Base-by-base conservation (phyloP, 2,888 invertebrate species). In the Pristionchus fissidentatus region DNA sequence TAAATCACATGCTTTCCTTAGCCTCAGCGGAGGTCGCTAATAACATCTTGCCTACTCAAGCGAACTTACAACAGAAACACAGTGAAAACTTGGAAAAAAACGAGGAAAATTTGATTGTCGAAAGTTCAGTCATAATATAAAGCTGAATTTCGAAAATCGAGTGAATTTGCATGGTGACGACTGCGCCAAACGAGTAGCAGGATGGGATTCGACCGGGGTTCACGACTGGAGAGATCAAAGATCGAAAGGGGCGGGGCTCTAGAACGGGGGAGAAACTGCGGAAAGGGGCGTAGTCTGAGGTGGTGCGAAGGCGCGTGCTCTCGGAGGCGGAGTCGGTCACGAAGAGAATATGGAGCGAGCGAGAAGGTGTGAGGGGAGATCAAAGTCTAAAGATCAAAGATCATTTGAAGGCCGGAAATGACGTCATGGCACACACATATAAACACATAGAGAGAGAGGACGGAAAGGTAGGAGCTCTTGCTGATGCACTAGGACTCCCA, bases 281-380 rank as follows among this genome's bases (percentile, higher is more conserved):
- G 19, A 35, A 7, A 22, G 66, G 66, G 66, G 66, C n/a, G 41
- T 22, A 66, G 66, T 66, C 35, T 66, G n/a, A n/a, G 66, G 13
- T 66, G 66, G 66, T 66, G 66, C 66, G 66, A 66, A 66, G 66
- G 66, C 66, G 66, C 66, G 66, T 46, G 75, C 75, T 75, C 75
- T 75, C 75, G 75, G 46, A 19, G 75, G 75, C 75, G 75, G 29
- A 75, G 46, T 75, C 75, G 75, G 75, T 43, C 75, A 75, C 75
- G 75, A 46, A 49, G 75, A 75, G 66, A 66, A 66, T 38, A 22
- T 13, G 46, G n/a, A n/a, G 46, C 43, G 46, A 75, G 46, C 75
- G 75, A 75, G 29, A 13, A 66, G 2, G 66, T 22, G 66, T 32
- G 66, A 46, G n/a, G 13, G 26, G 73, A 73, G 73, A 73, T 73